Base-by-base conservation (phyloP, 2,113 vertebrate genomes). In the Carassius auratus region DNA sequence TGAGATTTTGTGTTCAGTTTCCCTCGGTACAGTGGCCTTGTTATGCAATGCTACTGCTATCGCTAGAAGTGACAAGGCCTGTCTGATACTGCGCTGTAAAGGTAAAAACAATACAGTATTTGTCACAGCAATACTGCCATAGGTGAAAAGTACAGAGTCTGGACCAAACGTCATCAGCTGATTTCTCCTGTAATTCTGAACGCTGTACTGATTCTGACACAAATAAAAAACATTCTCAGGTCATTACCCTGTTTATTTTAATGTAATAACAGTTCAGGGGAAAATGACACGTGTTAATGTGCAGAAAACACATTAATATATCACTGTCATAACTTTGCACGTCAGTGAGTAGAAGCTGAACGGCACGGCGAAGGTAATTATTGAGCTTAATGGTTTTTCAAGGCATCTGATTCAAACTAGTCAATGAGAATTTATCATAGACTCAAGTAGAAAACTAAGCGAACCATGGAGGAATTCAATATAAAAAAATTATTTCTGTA, bases 311-410 rank as follows among this genome's bases (percentile, higher is more conserved):
- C 26, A 69, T 45, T 36, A 52, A 81, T 69, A 52, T 12, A 81
- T 69, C 80, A 55, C 38, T 55, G 45, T 81, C 80, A 81, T 81
- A 0, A 33, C 33, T 69, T 14, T 81, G 62, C 42, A 66, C 8
- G 13, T 68, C 61, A 81, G 23, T 66, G 78, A 48, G 23, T 30
- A n/a, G 42, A 81, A 66, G 45, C 26, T 69, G 14, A 69, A 81
- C 30, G 9, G 15, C 45, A 50, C 9, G 1, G 45, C 62, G 4
- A 52, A 69, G 79, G 23, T 81, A 81, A 69, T 81, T 69, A 81
- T 81, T 52, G 80, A 81, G 64, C 62, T 8, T 69, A 69, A 81
- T 69, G 64, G 42, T 14, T 81, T 81, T 69, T 69, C 62, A 81
- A 69, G 61, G 61, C 62, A 81, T 1, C 23, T 14, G 23, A 81